Evolutionary conservation across 2,888 invertebrate genomes (phyloP), one percentile per base, ranked within the genome.

Genomic region (Chymomyza amoena): DNA sequence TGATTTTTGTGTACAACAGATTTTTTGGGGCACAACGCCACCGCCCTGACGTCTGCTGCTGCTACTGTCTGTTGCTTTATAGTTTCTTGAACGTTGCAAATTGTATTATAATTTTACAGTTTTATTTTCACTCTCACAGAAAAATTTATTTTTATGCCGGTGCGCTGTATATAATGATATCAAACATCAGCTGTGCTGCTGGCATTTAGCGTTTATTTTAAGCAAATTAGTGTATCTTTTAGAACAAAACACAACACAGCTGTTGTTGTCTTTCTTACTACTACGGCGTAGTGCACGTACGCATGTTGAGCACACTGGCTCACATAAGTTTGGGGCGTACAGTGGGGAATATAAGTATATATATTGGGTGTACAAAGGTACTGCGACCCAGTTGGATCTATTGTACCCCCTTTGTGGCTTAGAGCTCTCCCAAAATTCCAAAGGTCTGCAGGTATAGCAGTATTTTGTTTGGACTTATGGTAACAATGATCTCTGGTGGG

Each of bases 1-100:
- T 88, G 87, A 81, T 89, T 78, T 75, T 73, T 79, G 71, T 75
- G 64, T 76, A 79, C 68, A 73, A 59, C 68, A 69, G 64, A 63
- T 65, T 70, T 75, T 66, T 78, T 57, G 65, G 39, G 72, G 64
- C 66, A 65, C 50, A 62, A 36, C 64, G 64, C 32, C 57, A 39
- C 61, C 51, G 28, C 65, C 50, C 54, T 28, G 60, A 52, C 18
- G 18, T 51, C 61, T 57, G 57, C 54, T 57, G 61, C 61, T 18
- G 66, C 57, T 39, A 13, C n/a, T 25, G 25, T 20, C 16, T 51
- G 62, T 61, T 63, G 62, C 51, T 51, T 13, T 28, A n/a, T 60
- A 60, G 39, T 63, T 63, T 18, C 57, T 20, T 56, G 32, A 13
- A 45, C 13, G 13, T 45, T 45, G 39, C 39, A 45, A 45, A 45